Base-by-base conservation (phyloP, 2,797 vertebrate genomes). In the Tokudaia muenninki region DNA sequence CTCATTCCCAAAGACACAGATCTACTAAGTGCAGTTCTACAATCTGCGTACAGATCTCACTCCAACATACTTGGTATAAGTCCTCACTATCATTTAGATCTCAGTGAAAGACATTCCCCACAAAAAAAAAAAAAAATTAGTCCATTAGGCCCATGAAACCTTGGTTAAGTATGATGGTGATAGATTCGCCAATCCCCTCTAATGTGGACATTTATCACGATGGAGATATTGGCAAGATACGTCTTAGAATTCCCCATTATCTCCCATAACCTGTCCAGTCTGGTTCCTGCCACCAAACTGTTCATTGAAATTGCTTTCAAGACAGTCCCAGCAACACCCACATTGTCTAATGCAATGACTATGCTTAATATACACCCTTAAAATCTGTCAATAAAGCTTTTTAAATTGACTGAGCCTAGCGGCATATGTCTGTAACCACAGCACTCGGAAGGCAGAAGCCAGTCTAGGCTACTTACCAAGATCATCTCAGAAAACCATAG, bases 301-400 rank as follows among this genome's bases (percentile, higher is more conserved):
- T 75, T 78, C n/a, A 61, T 22, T 80, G n/a, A 95, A 92, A 87
- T 61, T 87, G 70, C 22, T 93, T 78, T 90, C 87, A 24, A 82
- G 74, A 78, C 87, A 41, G 44, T 5, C 52, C 57, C 83, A 91
- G n/a, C 34, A 94, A 91, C 50, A 88, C 65, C 12, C 82, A 55
- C 21, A 4, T 22, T 47, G 55, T 70, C 55, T 79, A 67, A 82
- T 17, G 34, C 70, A 88, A 44, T 65, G 34, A 78, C 50, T 63
- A 37, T 14, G 77, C 77, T 86, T 72, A n/a, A 82, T 75, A 26
- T 2, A 59, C 26, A 21, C 90, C 79, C 72, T 59, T 72, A 81
- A 57, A 72, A 72, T 72, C 47, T 80, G 47, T 65, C 47, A 67
- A 57, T 81, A 80, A 67, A 79, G 80, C 61, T 65, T 67, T 31